Evolutionary conservation across 2,888 invertebrate genomes (phyloP), one percentile per base, ranked within the genome.

Genomic region (Magallana nippona): DNA sequence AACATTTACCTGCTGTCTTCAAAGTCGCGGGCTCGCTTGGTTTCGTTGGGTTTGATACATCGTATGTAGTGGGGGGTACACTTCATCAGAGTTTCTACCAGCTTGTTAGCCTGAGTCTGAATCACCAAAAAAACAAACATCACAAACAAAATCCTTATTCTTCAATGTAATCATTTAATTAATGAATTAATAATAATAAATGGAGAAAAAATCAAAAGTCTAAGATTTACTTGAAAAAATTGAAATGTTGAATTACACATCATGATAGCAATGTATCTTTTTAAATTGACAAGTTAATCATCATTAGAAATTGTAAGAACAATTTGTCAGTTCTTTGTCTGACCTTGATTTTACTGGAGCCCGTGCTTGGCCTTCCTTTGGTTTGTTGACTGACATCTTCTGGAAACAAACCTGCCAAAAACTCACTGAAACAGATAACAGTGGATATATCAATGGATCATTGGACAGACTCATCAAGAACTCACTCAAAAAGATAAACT

Each of bases 31-130:
- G 96, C 95, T 88, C 95, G 95, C 93, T 96, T 96, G 27, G 96
- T 96, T 92, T 96, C 96, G 92, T 96, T 96, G 19, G 96, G 96
- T 92, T 96, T 96, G 89, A 96, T 96, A 92, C 96, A 96, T 81
- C 96, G 94, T 86, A 96, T 96, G 92, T 96, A 96, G 93, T 96
- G 96, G 10, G 96, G 96, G 5, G 96, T 95, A 91, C 96, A 96
- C 90, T 95, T 95, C 95, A 96, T 96, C 89, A 96, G 93, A 71
- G 96, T 96, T 5, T 95, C 95, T 11, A 96, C 96, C 83, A 96
- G 94, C 85, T 95, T 95, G 93, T 96, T 96, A 19, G 96, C 96
- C 93, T 96, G 96, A 71, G 94, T 95, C 95, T 95, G 44, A 44
- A 44, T 44, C 44, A 44, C 3, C 44, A 44, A 44, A 44, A 44